A percentile compares a stretch with the other conserved stretches of the same genome.
These are phyloP conservation scores for Oncopodura yosiiana DNA, from an alignment of 1,140 invertebrate species.

Conservation along the genomic window DNA sequence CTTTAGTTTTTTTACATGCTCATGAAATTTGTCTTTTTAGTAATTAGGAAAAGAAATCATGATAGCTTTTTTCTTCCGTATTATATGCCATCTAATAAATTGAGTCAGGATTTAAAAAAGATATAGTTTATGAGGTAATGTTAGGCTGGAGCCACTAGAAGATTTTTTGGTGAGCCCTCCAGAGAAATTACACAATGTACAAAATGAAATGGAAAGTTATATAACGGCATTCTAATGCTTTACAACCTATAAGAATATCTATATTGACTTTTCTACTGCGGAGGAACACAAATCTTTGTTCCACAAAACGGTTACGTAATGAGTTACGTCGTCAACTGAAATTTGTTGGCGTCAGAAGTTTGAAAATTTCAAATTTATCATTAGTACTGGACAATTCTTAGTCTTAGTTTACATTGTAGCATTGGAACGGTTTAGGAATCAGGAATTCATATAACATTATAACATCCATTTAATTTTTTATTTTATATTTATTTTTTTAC, in stretches of 20 bases:
- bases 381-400: too few relatives aligned
- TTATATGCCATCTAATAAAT: conserved; percentile 21
- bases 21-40: not conserved
- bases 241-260: too few relatives aligned
- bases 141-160: conserved; percentile 13
- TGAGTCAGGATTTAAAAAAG: not conserved
- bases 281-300: conserved; percentile 5
- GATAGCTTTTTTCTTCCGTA: not conserved
- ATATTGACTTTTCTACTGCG: conserved; percentile 1
- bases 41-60: not conserved
- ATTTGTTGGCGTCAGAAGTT: too few relatives aligned
- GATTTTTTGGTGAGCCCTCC: conserved; percentile 6
- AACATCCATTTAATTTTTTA: too few relatives aligned
- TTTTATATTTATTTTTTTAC: too few relatives aligned
- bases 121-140: conserved; percentile 12
- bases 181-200: too few relatives aligned
- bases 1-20: not conserved
- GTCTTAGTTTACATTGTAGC: too few relatives aligned
- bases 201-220: too few relatives aligned
- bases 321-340: not conserved
- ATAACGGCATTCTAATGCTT: too few relatives aligned
- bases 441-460: too few relatives aligned
- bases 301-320: conserved; percentile 11
- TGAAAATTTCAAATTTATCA: too few relatives aligned
- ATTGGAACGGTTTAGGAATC: too few relatives aligned